phyloP scores from a whole-genome alignment of 37 sponge, comb jelly and placozoan species.

The Chondrilla cf. caribensis region DNA sequence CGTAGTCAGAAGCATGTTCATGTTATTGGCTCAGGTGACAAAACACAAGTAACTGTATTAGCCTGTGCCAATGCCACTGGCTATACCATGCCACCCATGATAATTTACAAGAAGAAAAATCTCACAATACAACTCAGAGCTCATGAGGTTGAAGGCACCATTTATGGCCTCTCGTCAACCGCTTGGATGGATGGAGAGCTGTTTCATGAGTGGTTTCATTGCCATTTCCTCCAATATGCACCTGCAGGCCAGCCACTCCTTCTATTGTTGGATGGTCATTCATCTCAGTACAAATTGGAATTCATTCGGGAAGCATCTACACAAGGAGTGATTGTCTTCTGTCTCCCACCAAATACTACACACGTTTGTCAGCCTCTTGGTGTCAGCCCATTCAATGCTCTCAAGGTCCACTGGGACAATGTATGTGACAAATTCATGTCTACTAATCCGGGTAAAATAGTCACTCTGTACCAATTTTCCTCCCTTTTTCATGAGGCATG shows the following conservation, averaged over 20 bases:
- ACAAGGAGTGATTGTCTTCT: conserved; percentile 29
- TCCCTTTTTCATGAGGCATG: conserved; percentile 17
- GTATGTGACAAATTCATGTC: conserved; percentile 33
- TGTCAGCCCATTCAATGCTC: conserved; percentile 23
- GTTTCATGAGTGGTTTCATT: conserved; percentile 34
- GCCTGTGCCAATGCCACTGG: conserved; percentile 55
- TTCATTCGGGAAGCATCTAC: conserved; percentile 25
- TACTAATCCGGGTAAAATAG: conserved; percentile 28
- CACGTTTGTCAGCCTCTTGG: conserved; percentile 45
- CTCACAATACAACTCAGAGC: neutral
- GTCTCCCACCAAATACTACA: conserved; percentile 34
- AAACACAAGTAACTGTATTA: conserved; percentile 44
- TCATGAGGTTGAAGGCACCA: conserved; percentile 41
- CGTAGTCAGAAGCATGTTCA: conserved; percentile 35
- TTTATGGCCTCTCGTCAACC: conserved; percentile 37
- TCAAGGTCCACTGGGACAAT: conserved; percentile 32
- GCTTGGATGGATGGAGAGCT: conserved; percentile 36
- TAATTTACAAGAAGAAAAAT: conserved; percentile 22
- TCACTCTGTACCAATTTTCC: conserved; percentile 8
- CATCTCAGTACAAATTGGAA: conserved; percentile 33
- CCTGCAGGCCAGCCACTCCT: conserved; percentile 24
- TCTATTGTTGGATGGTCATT: conserved; percentile 40
- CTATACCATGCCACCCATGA: conserved; percentile 38
- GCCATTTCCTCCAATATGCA: conserved; percentile 33
- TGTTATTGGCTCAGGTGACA: conserved; percentile 28